These are phyloP conservation scores for Chironex yamaguchii DNA, from an alignment of 30 jellyfish, hydroid and myxozoan species.

Conservation along the genomic window DNA sequence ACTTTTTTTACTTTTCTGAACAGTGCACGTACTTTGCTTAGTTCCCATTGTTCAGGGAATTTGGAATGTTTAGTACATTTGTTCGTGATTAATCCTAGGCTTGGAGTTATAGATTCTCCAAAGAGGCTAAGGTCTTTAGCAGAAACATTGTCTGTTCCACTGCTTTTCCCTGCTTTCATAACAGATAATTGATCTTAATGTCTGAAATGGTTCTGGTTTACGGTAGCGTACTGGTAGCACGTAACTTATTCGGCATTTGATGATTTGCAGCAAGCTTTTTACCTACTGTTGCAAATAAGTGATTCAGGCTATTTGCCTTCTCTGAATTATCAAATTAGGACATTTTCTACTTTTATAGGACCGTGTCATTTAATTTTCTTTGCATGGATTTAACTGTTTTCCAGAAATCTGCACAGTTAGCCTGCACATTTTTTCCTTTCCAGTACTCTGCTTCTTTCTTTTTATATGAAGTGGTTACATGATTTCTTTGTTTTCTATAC, in stretches of 20 bases:
- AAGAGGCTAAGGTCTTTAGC: constrained; percentile 18
- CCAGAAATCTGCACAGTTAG: constrained; percentile 53
- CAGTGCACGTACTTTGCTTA: constrained; percentile 28
- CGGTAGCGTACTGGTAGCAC: too few relatives aligned
- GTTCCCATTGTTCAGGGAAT: constrained; percentile 48
- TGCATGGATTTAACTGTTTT: constrained; percentile 60
- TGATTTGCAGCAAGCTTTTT: constrained; percentile 43
- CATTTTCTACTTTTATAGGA: constrained; percentile 45
- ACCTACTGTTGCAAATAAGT: constrained; percentile 44
- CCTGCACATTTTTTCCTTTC: constrained; percentile 31
- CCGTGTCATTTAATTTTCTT: constrained; percentile 17
- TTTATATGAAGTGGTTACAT: constrained; percentile 45
- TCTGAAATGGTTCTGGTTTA: too few relatives aligned
- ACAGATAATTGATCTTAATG: too few relatives aligned
- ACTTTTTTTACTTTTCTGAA: constrained; percentile 24
- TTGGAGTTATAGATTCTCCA: constrained; percentile 39
- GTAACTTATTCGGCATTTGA: neutral
- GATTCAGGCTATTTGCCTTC: constrained; percentile 50
- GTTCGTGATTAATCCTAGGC: constrained; percentile 13
- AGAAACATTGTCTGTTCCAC: constrained; percentile 39
- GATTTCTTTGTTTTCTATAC: constrained; percentile 56
- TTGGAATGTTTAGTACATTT: constrained; percentile 7
- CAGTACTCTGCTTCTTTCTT: constrained; percentile 51
- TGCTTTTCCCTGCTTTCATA: constrained; percentile 42
- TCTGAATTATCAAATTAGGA: constrained; percentile 25